Evolutionary conservation across 2,797 vertebrate genomes (phyloP).

Genomic region (Etheostoma nigrum): DNA sequence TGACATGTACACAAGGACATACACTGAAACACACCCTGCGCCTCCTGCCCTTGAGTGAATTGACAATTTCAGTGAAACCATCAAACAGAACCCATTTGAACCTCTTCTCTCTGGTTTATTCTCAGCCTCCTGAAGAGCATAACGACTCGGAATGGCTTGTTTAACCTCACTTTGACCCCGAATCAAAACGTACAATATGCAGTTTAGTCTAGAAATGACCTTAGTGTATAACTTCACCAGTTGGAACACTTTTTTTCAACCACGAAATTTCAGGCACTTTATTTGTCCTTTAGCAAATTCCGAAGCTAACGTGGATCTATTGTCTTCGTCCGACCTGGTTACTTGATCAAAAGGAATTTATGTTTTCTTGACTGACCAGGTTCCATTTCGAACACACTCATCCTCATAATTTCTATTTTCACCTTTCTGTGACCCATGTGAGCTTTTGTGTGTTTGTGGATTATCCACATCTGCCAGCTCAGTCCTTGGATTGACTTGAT

Average conservation of each 20-base stretch:
- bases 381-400: slow-evolving; percentile 33
- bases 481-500: slow-evolving; percentile 23
- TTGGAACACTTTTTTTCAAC: not conserved
- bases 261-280: slow-evolving; percentile 17
- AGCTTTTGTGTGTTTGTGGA: slow-evolving; percentile 28
- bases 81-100: slow-evolving; percentile 51
- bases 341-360: slow-evolving; percentile 18
- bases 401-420: slow-evolving; percentile 31
- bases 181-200: slow-evolving; percentile 28
- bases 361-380: slow-evolving; percentile 14
- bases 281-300: slow-evolving; percentile 30
- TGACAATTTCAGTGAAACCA: slow-evolving; percentile 54
- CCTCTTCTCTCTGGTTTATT: slow-evolving; percentile 21
- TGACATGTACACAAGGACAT: slow-evolving; percentile 55
- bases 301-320: slow-evolving; percentile 6
- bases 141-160: slow-evolving; percentile 36
- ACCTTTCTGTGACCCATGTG: slow-evolving; percentile 49
- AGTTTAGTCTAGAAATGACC: slow-evolving; percentile 31
- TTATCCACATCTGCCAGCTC: slow-evolving; percentile 47
- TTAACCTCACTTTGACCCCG: slow-evolving; percentile 62
- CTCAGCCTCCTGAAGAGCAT: slow-evolving; percentile 24
- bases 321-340: slow-evolving; percentile 20
- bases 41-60: slow-evolving; percentile 39
- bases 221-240: slow-evolving; percentile 2
- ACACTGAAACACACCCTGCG: slow-evolving; percentile 31